Conservation (phyloP, 2,888 invertebrate species). For the Drosophila maculinotata region DNA sequence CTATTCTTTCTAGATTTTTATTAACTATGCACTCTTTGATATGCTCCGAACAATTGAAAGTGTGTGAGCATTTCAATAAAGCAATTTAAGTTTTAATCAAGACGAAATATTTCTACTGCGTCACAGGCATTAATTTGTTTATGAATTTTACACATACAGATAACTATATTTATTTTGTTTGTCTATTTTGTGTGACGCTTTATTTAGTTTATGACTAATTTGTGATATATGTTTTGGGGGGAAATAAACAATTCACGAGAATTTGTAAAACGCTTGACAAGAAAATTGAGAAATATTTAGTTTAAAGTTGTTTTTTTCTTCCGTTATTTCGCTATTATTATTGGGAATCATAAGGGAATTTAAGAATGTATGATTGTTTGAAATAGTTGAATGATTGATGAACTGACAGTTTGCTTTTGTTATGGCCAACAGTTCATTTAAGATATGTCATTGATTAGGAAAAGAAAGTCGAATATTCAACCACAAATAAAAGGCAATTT, state of each 20-base stretch:
- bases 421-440: not conserved
- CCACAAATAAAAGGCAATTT: too few species aligned
- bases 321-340: not conserved
- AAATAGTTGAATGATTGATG: conserved; percentile 3
- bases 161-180: not conserved
- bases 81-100: conserved; percentile 20
- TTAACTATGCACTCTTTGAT: not conserved
- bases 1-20: not conserved
- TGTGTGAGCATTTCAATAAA: conserved; percentile 35
- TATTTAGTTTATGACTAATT: conserved; percentile 38
- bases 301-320: conserved; percentile 7
- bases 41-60: conserved; percentile 39
- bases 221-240: not conserved
- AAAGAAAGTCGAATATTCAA: too few species aligned
- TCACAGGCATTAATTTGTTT: conserved; percentile 18
- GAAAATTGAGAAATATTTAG: conserved; percentile 7
- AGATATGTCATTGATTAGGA: not conserved
- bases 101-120: conserved; percentile 7
- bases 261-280: conserved; percentile 24
- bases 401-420: not conserved
- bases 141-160: conserved; percentile 10
- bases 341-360: conserved; percentile 14
- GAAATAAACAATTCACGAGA: conserved; percentile 12
- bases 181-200: conserved; percentile 7
- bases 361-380: not conserved